These are phyloP conservation scores for Chaetorhynchus papuensis DNA, from an alignment of 2,113 vertebrate genomes.

Conservation along the genomic window DNA sequence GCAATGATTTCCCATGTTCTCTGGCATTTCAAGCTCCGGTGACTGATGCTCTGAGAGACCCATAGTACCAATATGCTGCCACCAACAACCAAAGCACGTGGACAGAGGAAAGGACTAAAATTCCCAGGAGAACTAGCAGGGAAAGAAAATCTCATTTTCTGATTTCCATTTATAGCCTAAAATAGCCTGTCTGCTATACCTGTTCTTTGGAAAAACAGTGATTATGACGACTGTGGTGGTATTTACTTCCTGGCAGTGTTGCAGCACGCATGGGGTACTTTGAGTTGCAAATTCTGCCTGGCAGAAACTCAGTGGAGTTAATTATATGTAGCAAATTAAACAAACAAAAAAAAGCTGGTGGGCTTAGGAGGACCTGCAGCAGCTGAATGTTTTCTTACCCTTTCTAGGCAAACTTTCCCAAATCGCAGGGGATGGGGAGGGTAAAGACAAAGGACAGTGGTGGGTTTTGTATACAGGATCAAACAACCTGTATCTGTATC, in stretches of 20 bases:
- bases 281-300: neutral
- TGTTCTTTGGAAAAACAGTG: neutral
- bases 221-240: neutral
- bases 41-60: neutral
- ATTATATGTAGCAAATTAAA: neutral
- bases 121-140: neutral
- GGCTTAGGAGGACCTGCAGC: neutral
- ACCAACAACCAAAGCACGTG: neutral
- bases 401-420: neutral
- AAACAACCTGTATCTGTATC: neutral
- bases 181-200: neutral
- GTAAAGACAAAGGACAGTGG: neutral
- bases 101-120: neutral
- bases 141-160: neutral
- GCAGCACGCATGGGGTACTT: neutral
- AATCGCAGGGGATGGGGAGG: neutral
- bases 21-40: neutral
- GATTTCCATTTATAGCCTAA: neutral
- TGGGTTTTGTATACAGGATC: neutral
- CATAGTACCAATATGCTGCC: neutral
- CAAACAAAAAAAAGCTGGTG: neutral
- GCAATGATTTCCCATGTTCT: neutral
- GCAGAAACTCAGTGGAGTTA: neutral
- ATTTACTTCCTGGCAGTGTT: neutral
- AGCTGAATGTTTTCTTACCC: neutral